Percentiles rank a stretch among this genome's conserved stretches.
These are phyloP conservation scores for Chionomys nivalis DNA, from an alignment of 2,113 vertebrate species.

Conservation along the genomic window DNA sequence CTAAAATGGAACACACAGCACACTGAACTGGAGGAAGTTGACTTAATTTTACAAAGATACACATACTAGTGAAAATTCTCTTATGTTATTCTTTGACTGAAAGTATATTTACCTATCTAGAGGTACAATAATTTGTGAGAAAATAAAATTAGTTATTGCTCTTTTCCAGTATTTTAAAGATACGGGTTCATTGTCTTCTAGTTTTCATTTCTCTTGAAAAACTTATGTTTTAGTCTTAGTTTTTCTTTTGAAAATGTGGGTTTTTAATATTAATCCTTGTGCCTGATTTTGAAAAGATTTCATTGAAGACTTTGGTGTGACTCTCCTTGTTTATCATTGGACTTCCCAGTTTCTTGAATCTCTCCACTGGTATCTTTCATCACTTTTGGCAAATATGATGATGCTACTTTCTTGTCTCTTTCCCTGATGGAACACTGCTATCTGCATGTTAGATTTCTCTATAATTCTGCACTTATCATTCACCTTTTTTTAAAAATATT, in stretches of 20 bases:
- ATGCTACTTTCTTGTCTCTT: neutral
- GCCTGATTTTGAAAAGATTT: slow-evolving; percentile 6
- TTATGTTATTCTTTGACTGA: neutral
- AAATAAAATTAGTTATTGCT: neutral
- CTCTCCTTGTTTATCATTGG: slow-evolving; percentile 5
- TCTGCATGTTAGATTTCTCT: neutral
- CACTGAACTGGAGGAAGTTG: neutral
- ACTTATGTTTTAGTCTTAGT: neutral
- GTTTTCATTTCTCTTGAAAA: slow-evolving; percentile 16
- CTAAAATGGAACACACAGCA: neutral
- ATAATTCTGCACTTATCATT: neutral
- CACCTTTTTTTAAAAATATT: no score
- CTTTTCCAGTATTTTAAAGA: neutral
- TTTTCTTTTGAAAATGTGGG: neutral
- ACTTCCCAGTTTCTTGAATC: neutral
- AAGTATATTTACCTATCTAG: neutral
- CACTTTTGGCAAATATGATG: neutral
- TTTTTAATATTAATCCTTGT: slow-evolving; percentile 8
- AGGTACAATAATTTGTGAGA: neutral
- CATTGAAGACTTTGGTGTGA: neutral
- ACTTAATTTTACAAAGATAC: slow-evolving; percentile 19
- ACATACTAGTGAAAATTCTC: neutral
- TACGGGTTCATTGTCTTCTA: neutral
- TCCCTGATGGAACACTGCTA: neutral
- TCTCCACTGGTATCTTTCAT: neutral